Conservation (phyloP, 2,888 invertebrate species). For the Prenolepis imparis region DNA sequence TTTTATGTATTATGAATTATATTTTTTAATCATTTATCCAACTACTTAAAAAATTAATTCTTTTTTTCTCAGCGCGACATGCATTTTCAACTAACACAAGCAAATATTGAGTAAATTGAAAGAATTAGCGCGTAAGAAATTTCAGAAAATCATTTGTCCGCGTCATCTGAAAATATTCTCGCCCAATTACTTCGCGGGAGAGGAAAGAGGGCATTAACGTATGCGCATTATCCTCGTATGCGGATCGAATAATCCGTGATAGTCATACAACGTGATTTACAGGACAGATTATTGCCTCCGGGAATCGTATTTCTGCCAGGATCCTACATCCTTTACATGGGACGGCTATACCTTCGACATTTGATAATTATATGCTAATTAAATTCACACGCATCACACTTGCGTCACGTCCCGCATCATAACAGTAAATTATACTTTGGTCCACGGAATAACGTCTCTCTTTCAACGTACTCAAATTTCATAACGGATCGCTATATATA, state of each 20-base stretch:
- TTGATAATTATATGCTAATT: conserved; percentile 74
- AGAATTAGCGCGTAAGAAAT: neutral
- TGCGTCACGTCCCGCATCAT: neutral
- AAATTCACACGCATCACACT: conserved; percentile 64
- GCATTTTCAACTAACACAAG: neutral
- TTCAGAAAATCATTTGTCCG: neutral
- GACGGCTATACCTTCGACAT: conserved; percentile 71
- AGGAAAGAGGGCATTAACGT: neutral
- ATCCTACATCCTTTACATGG: conserved; percentile 42
- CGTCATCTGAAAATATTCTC: conserved; percentile 9
- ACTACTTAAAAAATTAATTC: neutral
- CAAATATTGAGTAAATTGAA: neutral
- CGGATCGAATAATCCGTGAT: conserved; percentile 63
- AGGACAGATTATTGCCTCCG: conserved; percentile 68
- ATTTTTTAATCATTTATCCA: neutral
- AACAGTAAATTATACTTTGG: conserved; percentile 62
- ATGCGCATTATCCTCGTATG: conserved; percentile 57
- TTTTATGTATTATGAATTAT: neutral
- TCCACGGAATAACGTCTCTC: conserved; percentile 38
- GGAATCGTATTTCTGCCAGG: conserved; percentile 64
- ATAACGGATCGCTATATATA: neutral
- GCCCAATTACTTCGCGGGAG: conserved; percentile 2
- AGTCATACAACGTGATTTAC: conserved; percentile 62
- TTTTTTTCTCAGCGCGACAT: neutral
- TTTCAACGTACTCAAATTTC: conserved; percentile 38